Base-by-base conservation (phyloP, 1,140 invertebrate species). In the Heliconius congener region DNA sequence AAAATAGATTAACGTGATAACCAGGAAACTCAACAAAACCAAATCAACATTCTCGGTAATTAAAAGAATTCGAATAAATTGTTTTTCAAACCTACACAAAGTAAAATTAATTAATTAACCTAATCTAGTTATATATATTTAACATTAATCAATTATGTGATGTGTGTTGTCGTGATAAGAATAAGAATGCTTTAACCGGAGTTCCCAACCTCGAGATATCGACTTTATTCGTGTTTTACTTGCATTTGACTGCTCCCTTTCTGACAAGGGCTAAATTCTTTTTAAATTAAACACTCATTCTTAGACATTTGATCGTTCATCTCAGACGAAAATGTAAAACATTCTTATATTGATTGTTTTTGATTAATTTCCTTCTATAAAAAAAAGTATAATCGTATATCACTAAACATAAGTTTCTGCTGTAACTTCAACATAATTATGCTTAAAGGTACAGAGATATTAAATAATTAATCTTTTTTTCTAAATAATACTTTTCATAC, bases 251-350 rank as follows among this genome's bases (percentile, higher is more conserved):
- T 71, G 18, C 70, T 71, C 37, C 6, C 19, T 0, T 19, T 19
- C 19, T 71, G 70, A 71, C 30, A 39, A 37, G 70, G 34, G 18
- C 6, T 71, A 39, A 19, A 37, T 34, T 71, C 18, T 71, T 71
- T 39, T 39, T 39, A 71, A 71, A 71, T 71, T n/a, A n/a, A n/a
- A n/a, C n/a, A n/a, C n/a, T n/a, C 71, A n/a, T 9, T 71, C 37
- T 34, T 71, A n/a, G 34, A 71, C 37, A 39, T 39, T 39, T 39
- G 11, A 3, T 71, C 9, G 16, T 71, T 30, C 2, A 66, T 66
- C 9, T 66, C 9, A 27, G 11, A 27, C 9, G 11, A 66, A 66
- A 27, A 66, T 66, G 23, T 66, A 27, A 57, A 57, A 66, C 11
- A 27, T 71, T 71, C 3, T 71, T 71, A 37, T 1, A 2, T 37